Conservation (phyloP, 2,888 invertebrate genomes). For the Drosophila mercatorum region DNA sequence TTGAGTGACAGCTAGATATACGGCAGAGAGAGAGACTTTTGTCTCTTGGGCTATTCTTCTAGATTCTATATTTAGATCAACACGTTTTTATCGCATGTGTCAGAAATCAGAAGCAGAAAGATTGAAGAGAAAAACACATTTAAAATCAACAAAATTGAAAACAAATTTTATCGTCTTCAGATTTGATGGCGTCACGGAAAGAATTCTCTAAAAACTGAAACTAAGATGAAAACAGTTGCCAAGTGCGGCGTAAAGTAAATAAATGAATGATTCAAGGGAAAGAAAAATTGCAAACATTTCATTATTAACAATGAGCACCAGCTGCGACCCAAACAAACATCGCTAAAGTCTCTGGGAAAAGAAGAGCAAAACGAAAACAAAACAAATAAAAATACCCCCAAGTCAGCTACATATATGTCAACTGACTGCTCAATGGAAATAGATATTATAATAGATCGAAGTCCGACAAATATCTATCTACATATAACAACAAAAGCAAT, state of each 20-base stretch:
- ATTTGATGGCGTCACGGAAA: not conserved
- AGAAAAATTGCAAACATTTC: conserved; percentile 24
- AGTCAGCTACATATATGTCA: not conserved
- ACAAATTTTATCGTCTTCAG: not conserved
- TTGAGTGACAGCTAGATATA: not conserved
- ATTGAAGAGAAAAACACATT: not conserved
- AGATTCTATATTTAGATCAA: conserved; percentile 39
- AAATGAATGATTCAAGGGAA: conserved; percentile 7
- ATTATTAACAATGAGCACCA: conserved; percentile 48
- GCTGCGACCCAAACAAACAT: conserved; percentile 57
- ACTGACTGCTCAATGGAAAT: not conserved
- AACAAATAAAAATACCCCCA: conserved; percentile 8
- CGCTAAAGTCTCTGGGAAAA: conserved; percentile 13
- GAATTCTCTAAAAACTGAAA: not conserved
- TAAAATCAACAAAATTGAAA: not conserved
- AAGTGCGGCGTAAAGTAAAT: conserved; percentile 40
- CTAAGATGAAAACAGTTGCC: conserved; percentile 43
- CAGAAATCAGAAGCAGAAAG: conserved; percentile 30
- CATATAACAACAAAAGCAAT: no score
- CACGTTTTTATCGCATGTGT: conserved; percentile 67
- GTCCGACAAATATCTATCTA: no score
- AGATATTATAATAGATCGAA: not conserved
- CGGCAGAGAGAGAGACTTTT: not conserved
- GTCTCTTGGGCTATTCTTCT: not conserved
- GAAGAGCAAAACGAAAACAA: conserved; percentile 10